phyloP scores from a whole-genome alignment of 2,113 vertebrate species.

The Elephas maximus region DNA sequence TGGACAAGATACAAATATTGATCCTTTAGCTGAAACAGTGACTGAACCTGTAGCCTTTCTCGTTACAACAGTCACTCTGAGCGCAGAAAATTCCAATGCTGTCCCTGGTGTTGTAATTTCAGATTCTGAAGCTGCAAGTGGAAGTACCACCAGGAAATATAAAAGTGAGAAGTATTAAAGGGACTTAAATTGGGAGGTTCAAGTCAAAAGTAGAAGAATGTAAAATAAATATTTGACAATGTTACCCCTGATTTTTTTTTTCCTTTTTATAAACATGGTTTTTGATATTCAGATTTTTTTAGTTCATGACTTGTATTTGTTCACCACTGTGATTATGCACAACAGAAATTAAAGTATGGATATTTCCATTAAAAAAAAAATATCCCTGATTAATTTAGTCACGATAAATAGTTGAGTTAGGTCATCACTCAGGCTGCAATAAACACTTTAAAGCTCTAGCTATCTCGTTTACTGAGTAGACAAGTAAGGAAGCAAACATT shows the following conservation, averaged over 20 bases:
- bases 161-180: constrained; percentile 58
- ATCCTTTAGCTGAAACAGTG: constrained; percentile 77
- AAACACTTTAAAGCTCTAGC: not conserved
- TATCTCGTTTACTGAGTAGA: constrained; percentile 1
- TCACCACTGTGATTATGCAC: constrained; percentile 46
- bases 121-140: constrained; percentile 44
- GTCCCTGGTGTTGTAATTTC: constrained; percentile 58
- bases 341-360: constrained; percentile 59
- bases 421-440: not conserved
- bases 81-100: constrained; percentile 42
- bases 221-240: not conserved
- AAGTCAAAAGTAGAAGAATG: constrained; percentile 9
- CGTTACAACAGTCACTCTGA: constrained; percentile 68
- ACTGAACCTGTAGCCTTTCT: constrained; percentile 67
- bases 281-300: constrained; percentile 23
- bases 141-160: constrained; percentile 53
- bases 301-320: constrained; percentile 40
- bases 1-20: constrained; percentile 82
- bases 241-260: not conserved
- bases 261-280: not conserved
- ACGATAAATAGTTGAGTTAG: not conserved
- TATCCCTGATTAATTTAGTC: constrained; percentile 9
- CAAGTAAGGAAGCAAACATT: not conserved
- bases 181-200: constrained; percentile 55
- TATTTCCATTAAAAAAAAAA: rapidly evolving